Percentiles rank a stretch among this genome's conserved stretches.
Conservation (phyloP, 1,140 invertebrate genomes). For the Mylabris phalerata region DNA sequence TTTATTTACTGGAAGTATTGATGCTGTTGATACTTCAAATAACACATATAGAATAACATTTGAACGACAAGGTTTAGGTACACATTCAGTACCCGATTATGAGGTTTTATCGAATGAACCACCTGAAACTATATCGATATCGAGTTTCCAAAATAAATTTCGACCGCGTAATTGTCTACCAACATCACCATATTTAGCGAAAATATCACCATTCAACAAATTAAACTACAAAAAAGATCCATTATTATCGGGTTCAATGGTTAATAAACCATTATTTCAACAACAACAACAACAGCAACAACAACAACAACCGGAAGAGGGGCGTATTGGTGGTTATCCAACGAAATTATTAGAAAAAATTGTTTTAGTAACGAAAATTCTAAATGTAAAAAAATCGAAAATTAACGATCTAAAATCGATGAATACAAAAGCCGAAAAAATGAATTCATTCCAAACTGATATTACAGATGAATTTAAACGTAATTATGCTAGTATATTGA, state of each 20-base stretch:
- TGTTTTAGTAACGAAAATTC: constrained; percentile 80
- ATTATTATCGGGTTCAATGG: constrained; percentile 43
- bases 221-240: constrained; percentile 49
- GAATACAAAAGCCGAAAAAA: constrained; percentile 86
- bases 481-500: constrained; percentile 80
- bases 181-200: constrained; percentile 32
- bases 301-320: constrained; percentile 29
- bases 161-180: constrained; percentile 61
- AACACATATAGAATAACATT: constrained; percentile 98
- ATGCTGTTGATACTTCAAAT: constrained; percentile 94
- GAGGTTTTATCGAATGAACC: constrained; percentile 92
- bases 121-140: constrained; percentile 82
- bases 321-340: constrained; percentile 73
- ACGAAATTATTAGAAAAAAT: constrained; percentile 78
- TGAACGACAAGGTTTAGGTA: constrained; percentile 86
- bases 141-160: constrained; percentile 77
- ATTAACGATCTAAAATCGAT: constrained; percentile 76
- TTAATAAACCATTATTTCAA: constrained; percentile 42
- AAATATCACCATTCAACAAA: constrained; percentile 22
- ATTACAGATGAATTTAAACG: constrained; percentile 82
- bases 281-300: constrained; percentile 13
- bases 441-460: constrained; percentile 68
- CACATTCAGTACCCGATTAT: constrained; percentile 93
- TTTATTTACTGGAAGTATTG: constrained; percentile 91
- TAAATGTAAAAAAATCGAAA: constrained; percentile 75